Evolutionary conservation across 92 coral and sea anemone genomes (phyloP).

Genomic region (Montipora capitata): DNA sequence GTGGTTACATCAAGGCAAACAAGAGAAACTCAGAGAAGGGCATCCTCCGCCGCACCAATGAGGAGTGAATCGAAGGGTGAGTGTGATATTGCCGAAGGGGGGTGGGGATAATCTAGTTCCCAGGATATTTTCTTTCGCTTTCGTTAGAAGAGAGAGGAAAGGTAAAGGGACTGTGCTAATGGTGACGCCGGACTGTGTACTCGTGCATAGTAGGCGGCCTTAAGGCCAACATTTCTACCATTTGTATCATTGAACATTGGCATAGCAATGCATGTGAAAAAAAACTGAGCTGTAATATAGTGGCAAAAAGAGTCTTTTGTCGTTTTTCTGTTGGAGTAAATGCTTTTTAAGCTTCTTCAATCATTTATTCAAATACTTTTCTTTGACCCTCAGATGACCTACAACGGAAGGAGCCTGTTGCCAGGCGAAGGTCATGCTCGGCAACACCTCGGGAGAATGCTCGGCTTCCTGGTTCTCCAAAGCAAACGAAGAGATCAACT

Average conservation of each 20-base stretch:
- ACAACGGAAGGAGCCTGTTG: slow-evolving; percentile 11
- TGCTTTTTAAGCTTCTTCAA: neutral
- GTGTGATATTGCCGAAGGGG: neutral
- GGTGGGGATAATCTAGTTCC: no score
- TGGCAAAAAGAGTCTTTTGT: neutral
- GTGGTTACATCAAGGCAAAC: slow-evolving; percentile 13
- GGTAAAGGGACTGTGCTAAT: no score
- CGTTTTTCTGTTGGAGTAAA: no score
- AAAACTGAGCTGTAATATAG: neutral
- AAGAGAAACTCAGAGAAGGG: slow-evolving; percentile 40
- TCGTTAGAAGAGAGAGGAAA: no score
- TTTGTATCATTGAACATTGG: no score
- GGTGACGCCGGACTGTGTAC: no score
- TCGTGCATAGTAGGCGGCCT: no score
- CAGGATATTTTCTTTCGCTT: no score
- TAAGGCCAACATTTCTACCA: no score
- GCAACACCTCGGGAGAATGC: slow-evolving; percentile 10
- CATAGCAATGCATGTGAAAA: neutral
- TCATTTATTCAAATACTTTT: neutral
- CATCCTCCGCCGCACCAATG: slow-evolving; percentile 16
- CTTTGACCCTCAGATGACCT: slow-evolving; percentile 19
- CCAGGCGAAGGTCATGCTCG: slow-evolving; percentile 47
- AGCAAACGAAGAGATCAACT: slow-evolving; percentile 13
- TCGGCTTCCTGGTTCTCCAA: slow-evolving; percentile 34
- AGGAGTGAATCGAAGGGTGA: slow-evolving; percentile 31